These are phyloP conservation scores for Leptodactylus fuscus DNA, from an alignment of 2,113 vertebrate genomes.

Conservation along the genomic window DNA sequence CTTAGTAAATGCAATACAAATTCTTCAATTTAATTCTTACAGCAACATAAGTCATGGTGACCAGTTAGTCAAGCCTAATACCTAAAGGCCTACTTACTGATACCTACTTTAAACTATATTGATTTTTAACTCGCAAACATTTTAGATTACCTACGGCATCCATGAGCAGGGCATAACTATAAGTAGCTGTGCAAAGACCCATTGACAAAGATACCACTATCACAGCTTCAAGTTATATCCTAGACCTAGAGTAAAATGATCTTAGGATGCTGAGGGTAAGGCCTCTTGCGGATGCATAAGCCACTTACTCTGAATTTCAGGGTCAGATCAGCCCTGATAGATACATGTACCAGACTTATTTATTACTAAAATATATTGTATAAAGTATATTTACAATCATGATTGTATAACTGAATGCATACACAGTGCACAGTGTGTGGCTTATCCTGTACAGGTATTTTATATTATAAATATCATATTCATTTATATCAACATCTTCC, in stretches of 20 bases:
- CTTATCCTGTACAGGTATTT: too few relatives aligned
- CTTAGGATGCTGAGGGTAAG: background rate
- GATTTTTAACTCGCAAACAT: background rate
- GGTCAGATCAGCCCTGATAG: background rate
- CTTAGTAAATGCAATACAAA: constrained; percentile 16
- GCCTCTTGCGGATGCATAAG: background rate
- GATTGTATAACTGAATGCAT: too few relatives aligned
- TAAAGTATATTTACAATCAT: too few relatives aligned
- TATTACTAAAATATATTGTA: too few relatives aligned
- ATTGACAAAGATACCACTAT: too few relatives aligned
- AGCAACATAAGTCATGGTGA: background rate
- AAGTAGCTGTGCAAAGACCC: too few relatives aligned
- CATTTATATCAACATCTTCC: too few relatives aligned
- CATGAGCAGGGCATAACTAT: background rate
- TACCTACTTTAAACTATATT: background rate
- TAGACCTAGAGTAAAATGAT: background rate
- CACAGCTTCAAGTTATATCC: too few relatives aligned
- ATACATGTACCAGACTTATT: background rate
- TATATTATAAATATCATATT: too few relatives aligned
- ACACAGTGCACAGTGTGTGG: too few relatives aligned
- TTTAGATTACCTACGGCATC: background rate
- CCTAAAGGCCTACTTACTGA: background rate
- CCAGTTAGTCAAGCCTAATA: background rate
- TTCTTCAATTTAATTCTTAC: background rate
- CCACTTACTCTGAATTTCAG: background rate